Base-by-base conservation (phyloP, 2,113 vertebrate species). In the Phoxinus phoxinus region DNA sequence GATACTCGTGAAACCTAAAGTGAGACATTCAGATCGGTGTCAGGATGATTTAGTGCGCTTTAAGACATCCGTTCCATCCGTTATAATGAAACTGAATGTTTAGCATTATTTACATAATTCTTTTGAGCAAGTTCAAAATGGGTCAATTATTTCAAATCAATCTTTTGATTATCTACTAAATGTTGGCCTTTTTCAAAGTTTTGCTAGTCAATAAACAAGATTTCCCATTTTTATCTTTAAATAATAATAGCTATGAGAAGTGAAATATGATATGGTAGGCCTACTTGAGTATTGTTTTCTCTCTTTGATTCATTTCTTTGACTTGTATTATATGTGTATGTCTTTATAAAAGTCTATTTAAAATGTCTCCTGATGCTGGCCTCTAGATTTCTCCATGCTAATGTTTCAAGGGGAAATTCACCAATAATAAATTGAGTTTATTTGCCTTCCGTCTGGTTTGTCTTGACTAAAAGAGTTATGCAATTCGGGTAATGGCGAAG, bases 1-100 rank as follows among this genome's bases (percentile, higher is more conserved):
- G 41, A 48, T 27, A 48, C 41, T 15, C n/a, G 6, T 48, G 72
- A 74, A 58, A 58, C 53, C 53, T 79, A 59, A 79, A 58, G 76
- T 23, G 17, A 59, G 53, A 59, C 30, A 58, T 19, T 78, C 21
- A 78, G 51, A 17, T 56, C 32, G 44, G 13, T 63, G 78, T 81
- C 37, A 44, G 58, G 27, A 46, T 63, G 13, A 81, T 65, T 81
- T 78, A 78, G 21, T 59, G 76, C 11, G 6, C n/a, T 81, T n/a
- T 44, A 51, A 41, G 48, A 56, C 74, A 32, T 32, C 48, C 48
- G 4, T 53, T 53, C 74, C 46, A 56, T 30, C 46, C 48, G 56
- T 77, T 77, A 32, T 32, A 53, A 53, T 56, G 48, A 46, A 27
- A 51, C 3, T 15, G 7, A 51, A 32, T 21, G 53, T 53, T 77